A percentile compares a stretch with the other conserved stretches of the same genome.
phyloP scores from a whole-genome alignment of 2,888 invertebrate genomes.

The Limnephilus marmoratus region DNA sequence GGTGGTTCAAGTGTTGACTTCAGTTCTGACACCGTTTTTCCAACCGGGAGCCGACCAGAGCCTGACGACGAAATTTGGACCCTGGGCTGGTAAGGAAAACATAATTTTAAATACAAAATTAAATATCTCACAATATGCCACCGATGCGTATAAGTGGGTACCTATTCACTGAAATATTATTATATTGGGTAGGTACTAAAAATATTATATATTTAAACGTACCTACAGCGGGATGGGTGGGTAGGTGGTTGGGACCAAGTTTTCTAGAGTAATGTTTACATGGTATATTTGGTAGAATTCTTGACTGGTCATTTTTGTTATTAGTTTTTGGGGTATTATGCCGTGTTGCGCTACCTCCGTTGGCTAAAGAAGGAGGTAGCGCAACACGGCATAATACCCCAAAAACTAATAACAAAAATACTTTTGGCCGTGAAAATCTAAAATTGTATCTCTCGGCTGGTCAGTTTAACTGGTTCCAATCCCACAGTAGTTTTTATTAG shows the following conservation, averaged over 20 bases:
- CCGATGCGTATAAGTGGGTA: not conserved
- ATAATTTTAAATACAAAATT: slow-evolving; percentile 63
- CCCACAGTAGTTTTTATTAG: not conserved
- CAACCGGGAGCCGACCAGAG: slow-evolving; percentile 79
- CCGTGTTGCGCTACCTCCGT: no score
- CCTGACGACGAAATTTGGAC: slow-evolving; percentile 83
- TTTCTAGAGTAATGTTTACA: no score
- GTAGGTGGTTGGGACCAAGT: no score
- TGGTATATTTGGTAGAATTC: no score
- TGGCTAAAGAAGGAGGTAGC: no score
- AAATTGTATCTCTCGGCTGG: no score
- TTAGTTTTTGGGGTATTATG: no score
- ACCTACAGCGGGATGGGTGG: not conserved
- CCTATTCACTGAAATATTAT: not conserved
- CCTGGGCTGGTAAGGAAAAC: slow-evolving; percentile 88
- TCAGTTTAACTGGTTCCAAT: not conserved
- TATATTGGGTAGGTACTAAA: not conserved
- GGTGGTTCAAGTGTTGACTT: slow-evolving; percentile 77
- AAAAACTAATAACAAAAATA: no score
- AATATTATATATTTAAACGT: not conserved
- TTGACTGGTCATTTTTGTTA: no score
- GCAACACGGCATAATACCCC: no score
- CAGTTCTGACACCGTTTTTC: slow-evolving; percentile 82
- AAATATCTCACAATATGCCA: not conserved
- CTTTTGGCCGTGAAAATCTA: no score